Evolutionary conservation across 1,140 invertebrate species (phyloP), one percentile per base, ranked within the genome.

Genomic region (Anastatus disparis): DNA sequence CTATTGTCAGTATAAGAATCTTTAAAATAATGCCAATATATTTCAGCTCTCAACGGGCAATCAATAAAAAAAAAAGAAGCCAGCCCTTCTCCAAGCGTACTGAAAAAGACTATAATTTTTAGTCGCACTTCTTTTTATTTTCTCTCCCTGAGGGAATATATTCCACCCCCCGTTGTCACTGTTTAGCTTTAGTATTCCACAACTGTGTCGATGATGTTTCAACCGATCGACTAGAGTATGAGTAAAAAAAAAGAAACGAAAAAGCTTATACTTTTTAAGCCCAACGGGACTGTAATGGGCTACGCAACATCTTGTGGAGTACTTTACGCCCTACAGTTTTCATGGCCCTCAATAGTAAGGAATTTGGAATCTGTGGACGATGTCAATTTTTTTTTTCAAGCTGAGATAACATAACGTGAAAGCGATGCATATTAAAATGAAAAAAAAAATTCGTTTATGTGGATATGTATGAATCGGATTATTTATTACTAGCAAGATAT

Each of bases 251-350:
- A n/a, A n/a, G 74, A 70, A 63, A 64, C 68, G 73, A 72, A 71
- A 66, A 62, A 74, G 73, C 63, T 74, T 73, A 73, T 8, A 74
- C 72, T 77, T 78, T 79, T 77, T 74, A 73, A 80, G 61, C 77
- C 77, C 77, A 80, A 70, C 72, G 78, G 81, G 77, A 75, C 75
- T 81, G 77, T 84, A 84, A 83, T 83, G 81, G 79, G 75, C 77
- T n/a, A n/a, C 76, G 82, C 79, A 82, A 83, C 82, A 84, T 84
- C 80, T 84, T 84, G 82, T 70, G 64, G 74, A 78, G 78, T 77
- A 82, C 79, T 82, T 79, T 65, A 76, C 77, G 79, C 78, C 74
- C 79, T 72, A 76, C 68, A 71, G n/a, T 75, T 77, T 79, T 70
- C 74, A 66, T 73, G n/a, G n/a, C 69, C 75, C 65, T 66, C 46